Base-by-base conservation (phyloP, 1,140 invertebrate genomes). In the Littorina saxatilis region DNA sequence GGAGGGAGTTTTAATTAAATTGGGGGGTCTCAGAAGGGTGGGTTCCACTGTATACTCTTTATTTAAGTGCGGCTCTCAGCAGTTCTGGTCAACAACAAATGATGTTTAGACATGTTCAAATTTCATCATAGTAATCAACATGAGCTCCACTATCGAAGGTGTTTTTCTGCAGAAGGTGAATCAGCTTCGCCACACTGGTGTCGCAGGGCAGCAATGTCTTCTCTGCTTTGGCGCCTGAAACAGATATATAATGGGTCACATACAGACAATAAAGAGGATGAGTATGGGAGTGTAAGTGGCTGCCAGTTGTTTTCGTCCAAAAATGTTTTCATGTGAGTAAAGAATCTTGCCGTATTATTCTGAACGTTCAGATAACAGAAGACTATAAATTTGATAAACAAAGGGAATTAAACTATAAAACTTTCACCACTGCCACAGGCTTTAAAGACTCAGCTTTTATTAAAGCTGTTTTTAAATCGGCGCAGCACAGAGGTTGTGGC, bases 61-160 rank as follows among this genome's bases (percentile, higher is more conserved):
- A n/a, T n/a, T n/a, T n/a, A n/a, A n/a, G n/a, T n/a, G n/a, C n/a
- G n/a, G n/a, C n/a, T n/a, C n/a, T n/a, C n/a, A n/a, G n/a, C n/a
- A n/a, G n/a, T n/a, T n/a, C n/a, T n/a, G n/a, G n/a, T n/a, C n/a
- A n/a, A n/a, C n/a, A n/a, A n/a, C n/a, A n/a, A n/a, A n/a, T n/a
- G n/a, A n/a, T n/a, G n/a, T n/a, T n/a, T n/a, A n/a, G n/a, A n/a
- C n/a, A n/a, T n/a, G n/a, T n/a, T 85, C 61, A 86, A 50, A 75
- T 66, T 80, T 83, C 82, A 91, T 98, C 97, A 93, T 94, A 98
- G 55, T 83, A 88, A 77, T 90, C 88, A 37, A 99, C 93, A 90
- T 97, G 96, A 88, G 95, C 95, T 0, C 97, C 98, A 32, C 95
- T 96, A 84, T 95, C 94, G 88, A 96, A 99, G 63, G 95, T 95